Evolutionary conservation across 2,888 invertebrate species (phyloP).

Genomic region (Plutella xylostella): DNA sequence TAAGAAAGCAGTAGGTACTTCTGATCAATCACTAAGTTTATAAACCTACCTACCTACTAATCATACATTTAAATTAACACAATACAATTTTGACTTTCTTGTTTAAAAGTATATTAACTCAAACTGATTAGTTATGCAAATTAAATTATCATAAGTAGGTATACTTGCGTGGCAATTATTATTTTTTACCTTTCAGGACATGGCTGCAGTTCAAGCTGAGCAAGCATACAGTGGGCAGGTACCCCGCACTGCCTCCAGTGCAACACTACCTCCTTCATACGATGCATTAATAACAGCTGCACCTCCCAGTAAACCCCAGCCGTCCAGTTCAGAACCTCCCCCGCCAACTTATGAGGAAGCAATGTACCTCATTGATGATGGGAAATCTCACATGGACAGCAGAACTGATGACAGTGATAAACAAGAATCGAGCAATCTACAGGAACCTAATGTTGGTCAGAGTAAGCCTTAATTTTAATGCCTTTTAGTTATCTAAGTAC

Average conservation of each 20-base stretch:
- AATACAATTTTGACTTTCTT: too few species aligned
- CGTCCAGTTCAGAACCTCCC: constrained; percentile 66
- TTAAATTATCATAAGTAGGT: too few species aligned
- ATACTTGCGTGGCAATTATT: constrained; percentile 12
- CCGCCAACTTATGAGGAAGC: constrained; percentile 76
- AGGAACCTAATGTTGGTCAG: constrained; percentile 33
- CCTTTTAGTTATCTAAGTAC: constrained; percentile 15
- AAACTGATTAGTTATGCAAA: too few species aligned
- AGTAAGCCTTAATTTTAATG: constrained; percentile 45
- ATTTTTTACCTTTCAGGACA: constrained; percentile 51
- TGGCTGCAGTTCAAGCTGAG: constrained; percentile 67
- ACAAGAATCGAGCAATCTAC: constrained; percentile 48
- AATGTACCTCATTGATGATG: constrained; percentile 64
- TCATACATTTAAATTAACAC: too few species aligned
- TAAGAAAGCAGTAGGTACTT: too few species aligned
- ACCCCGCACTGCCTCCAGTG: constrained; percentile 67
- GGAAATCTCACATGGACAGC: constrained; percentile 38
- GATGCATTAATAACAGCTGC: constrained; percentile 66
- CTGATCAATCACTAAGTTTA: too few species aligned
- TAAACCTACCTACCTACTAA: too few species aligned
- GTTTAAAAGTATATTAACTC: too few species aligned
- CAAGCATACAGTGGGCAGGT: constrained; percentile 64
- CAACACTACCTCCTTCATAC: constrained; percentile 73
- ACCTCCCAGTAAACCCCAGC: constrained; percentile 47
- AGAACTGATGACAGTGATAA: constrained; percentile 44